phyloP scores from a whole-genome alignment of 2,797 vertebrate species.

The Peromyscus melanophrys region DNA sequence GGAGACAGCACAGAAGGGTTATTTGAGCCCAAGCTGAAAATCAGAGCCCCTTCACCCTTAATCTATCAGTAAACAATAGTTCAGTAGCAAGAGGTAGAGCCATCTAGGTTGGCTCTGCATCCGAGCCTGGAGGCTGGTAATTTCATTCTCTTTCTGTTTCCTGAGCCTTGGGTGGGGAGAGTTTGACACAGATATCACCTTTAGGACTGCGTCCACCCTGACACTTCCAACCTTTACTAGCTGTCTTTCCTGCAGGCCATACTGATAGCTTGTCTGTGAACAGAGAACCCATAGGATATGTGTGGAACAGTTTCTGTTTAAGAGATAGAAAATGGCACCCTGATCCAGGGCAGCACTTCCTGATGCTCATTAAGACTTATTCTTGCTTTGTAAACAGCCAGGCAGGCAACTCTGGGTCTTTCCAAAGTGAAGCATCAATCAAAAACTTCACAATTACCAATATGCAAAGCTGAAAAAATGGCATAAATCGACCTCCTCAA shows the following conservation, averaged over 20 bases:
- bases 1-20: not conserved
- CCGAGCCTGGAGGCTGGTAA: not conserved
- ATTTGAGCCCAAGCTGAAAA: not conserved
- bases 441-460: not conserved
- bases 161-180: not conserved
- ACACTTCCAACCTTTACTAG: not conserved
- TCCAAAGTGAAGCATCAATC: not conserved
- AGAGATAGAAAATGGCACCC: not conserved
- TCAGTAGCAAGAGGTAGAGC: not conserved
- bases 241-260: not conserved
- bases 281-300: not conserved
- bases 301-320: not conserved
- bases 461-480: not conserved
- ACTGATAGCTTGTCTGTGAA: not conserved
- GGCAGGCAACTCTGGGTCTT: not conserved
- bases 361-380: not conserved
- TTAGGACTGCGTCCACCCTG: not conserved
- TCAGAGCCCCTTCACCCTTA: not conserved
- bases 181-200: not conserved
- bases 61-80: not conserved
- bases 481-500: not conserved
- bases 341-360: rapidly evolving
- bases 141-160: not conserved
- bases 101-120: not conserved
- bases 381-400: not conserved